A percentile compares a stretch with the other conserved stretches of the same genome.
Evolutionary conservation across 2,797 vertebrate genomes (phyloP).

Genomic region (Myioborus miniatus): DNA sequence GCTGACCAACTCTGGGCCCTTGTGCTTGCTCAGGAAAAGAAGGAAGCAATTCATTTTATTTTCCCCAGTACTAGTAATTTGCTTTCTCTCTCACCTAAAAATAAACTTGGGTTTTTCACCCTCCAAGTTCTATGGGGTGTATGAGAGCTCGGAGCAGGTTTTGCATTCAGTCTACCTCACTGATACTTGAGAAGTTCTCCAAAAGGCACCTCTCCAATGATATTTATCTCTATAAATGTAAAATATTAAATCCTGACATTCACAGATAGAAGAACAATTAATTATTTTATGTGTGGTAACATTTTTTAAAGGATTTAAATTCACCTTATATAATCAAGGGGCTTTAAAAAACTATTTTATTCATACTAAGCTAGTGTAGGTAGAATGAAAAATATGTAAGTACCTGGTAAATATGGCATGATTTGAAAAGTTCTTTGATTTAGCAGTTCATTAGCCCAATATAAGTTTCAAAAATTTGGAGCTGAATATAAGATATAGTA

Average conservation of each 20-base stretch:
- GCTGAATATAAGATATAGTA: neutral
- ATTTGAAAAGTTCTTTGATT: neutral
- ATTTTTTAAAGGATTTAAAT: neutral
- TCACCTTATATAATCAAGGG: neutral
- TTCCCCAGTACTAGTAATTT: rapidly evolving
- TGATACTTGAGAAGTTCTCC: neutral
- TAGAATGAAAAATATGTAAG: neutral
- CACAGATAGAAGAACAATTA: neutral
- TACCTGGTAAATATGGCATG: neutral
- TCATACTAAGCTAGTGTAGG: neutral
- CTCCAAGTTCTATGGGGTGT: neutral
- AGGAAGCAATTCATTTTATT: neutral
- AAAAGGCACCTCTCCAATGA: neutral
- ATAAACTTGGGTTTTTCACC: neutral
- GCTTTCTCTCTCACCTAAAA: neutral
- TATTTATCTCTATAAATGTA: neutral
- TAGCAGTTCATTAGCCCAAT: too few relatives aligned
- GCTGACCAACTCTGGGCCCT: neutral
- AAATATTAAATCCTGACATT: neutral
- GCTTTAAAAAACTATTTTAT: neutral
- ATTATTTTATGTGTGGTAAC: neutral
- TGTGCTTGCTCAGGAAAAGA: neutral
- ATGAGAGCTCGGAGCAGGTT: neutral
- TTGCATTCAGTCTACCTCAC: neutral
- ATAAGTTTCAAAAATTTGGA: neutral